Evolutionary conservation across 2,113 vertebrate species (phyloP), one percentile per base, ranked within the genome.

Genomic region (Chamaea fasciata): DNA sequence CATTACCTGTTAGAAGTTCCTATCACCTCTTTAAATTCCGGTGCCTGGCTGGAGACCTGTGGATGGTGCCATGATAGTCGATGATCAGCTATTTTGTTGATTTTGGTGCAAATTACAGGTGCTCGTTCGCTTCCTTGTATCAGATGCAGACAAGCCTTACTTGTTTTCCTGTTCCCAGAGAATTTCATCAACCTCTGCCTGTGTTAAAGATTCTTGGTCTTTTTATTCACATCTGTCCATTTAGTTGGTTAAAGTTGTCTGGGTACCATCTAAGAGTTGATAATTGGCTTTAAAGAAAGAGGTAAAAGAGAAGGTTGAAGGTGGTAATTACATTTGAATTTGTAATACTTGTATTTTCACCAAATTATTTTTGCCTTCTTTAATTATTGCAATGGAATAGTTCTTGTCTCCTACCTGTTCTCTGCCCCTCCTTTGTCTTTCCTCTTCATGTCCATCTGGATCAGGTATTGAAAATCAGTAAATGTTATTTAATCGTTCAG

Each of bases 381-480:
- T 31, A n/a, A 20, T 55, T 2, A 10, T 35, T 52, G 26, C 2
- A 56, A 0, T 30, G 14, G 35, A 71, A 21, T 70, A 56, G 4
- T 42, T 76, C 15, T 71, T 2, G 3, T 52, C 23, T 65, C 13
- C 15, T 79, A 4, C 23, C 3, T 16, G 4, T 57, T 46, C 26
- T 31, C 22, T 90, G 31, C 7, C 6, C 7, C 20, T 2, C 3
- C 12, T 30, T 28, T 20, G 13, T 47, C 16, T 42, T 35, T 39
- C 4, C 2, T 44, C 5, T 31, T 63, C 39, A 8, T 4, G 7
- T 23, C 8, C 0, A 0, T 31, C 27, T 74, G 69, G 35, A 31
- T 15, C 56, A 46, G 4, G 5, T 49, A 21, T 10, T 74, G 37
- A 65, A 87, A 77, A 37, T 22, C 64, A 62, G 5, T 65, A 46